Base-by-base conservation (phyloP, 2,113 vertebrate genomes). In the Castor canadensis region DNA sequence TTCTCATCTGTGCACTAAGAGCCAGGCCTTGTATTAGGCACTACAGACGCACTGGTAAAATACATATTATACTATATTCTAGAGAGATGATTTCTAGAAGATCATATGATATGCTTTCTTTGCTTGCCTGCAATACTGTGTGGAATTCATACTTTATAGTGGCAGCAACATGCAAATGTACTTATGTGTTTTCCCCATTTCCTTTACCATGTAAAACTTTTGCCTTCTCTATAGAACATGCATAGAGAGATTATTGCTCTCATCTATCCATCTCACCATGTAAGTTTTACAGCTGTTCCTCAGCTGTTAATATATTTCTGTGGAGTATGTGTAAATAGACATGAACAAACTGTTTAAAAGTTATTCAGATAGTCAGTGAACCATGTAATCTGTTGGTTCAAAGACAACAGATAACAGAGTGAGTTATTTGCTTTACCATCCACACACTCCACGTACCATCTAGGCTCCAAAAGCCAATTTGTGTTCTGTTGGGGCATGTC, bases 401-500 rank as follows among this genome's bases (percentile, higher is more conserved):
- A 98, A 98, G 98, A 98, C 98, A 98, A 98, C 98, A 99, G 98
- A 98, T 99, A 98, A 98, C 98, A 98, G 98, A 99, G 98, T 98
- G 98, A 99, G 98, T 98, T 98, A 98, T 98, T 99, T 98, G 97
- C 98, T 98, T 98, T 98, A 91, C 89, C 66, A 87, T 95, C 87
- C 91, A 86, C 98, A 97, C 97, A 96, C 96, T 95, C 98, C 97
- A 91, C 95, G 96, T 97, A 97, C 96, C 96, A 97, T 97, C 96
- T 88, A 97, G 96, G 95, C 97, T 97, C 97, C 92, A 87, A 98
- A 98, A 98, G 98, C 98, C 98, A 98, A 98, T 98, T 95, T 98
- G 97, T 98, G 98, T 98, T 98, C 97, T 99, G 98, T 98, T 97
- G 96, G 98, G 98, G 98, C 98, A 98, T 98, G 98, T 98, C 98